Percentiles rank a stretch among this genome's conserved stretches.
Evolutionary conservation across 2,797 vertebrate species (phyloP).

Genomic region (Propithecus perrieri): DNA sequence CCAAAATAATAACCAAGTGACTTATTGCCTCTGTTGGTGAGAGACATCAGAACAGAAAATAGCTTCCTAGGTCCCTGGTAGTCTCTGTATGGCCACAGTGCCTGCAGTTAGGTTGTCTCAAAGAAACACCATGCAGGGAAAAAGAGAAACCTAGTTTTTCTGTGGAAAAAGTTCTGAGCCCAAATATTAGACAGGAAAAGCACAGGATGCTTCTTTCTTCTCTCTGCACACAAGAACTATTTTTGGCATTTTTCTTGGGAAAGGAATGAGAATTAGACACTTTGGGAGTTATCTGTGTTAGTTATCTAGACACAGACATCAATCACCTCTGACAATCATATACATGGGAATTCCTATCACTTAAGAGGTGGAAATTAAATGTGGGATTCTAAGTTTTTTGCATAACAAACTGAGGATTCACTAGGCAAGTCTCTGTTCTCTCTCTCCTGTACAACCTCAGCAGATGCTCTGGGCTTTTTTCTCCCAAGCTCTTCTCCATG

Average conservation of each 20-base stretch:
- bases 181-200: neutral
- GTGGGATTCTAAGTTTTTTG: neutral
- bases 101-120: neutral
- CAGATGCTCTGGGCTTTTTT: neutral
- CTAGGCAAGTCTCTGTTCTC: no score
- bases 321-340: neutral
- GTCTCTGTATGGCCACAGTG: neutral
- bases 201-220: neutral
- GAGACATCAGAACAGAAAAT: neutral
- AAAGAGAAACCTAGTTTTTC: neutral
- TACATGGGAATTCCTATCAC: neutral
- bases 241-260: neutral
- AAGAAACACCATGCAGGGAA: neutral
- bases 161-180: neutral
- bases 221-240: neutral
- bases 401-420: neutral
- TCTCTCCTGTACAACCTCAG: no score
- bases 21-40: neutral
- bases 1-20: neutral
- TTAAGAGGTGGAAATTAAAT: neutral
- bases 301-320: neutral
- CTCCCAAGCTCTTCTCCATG: neutral
- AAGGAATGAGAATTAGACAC: neutral
- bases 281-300: neutral
- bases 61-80: neutral